Evolutionary conservation across 2,113 vertebrate genomes (phyloP), one percentile per base, ranked within the genome.

Genomic region (Passer domesticus): DNA sequence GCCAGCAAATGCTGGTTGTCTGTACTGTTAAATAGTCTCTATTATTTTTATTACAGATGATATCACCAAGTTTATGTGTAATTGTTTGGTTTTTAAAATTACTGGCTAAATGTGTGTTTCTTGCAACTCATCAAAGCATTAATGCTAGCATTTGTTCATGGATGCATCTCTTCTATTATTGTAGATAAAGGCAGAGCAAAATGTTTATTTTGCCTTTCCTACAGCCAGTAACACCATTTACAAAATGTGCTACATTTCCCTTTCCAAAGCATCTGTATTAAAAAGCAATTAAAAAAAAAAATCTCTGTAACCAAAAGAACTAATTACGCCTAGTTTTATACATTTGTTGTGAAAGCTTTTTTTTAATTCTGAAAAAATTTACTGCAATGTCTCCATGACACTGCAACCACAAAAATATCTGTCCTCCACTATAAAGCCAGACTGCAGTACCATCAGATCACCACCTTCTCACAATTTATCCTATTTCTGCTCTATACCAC

Each of bases 61-160:
- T 79, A 78, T 69, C 23, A 68, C 15, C 17, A 23, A 41, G 33
- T 87, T 83, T 39, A 69, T 59, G 2, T 28, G 31, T 52, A 72
- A 60, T 59, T 50, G 28, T 52, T 96, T 78, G 58, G 50, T 73
- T 63, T 95, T 95, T 58, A 69, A 92, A 95, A 95, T 75, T 81
- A 62, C 46, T 85, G 17, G 62, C 11, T 89, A 90, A 95, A 85
- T 90, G 39, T 75, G 31, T 39, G 63, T 43, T 80, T 95, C 67
- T 93, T 83, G 30, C 31, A 88, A 92, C 50, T 74, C 50, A 94
- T 92, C 63, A 92, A 96, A 92, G 25, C 56, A 30, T 89, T 96
- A 64, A 49, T 39, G 58, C 83, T 75, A 74, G 70, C 67, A 83
- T 78, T 95, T 74, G 2, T 35, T 89, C 53, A 92, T 60, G 18